phyloP scores from a whole-genome alignment of 2,113 vertebrate species.

The Sorex araneus region DNA sequence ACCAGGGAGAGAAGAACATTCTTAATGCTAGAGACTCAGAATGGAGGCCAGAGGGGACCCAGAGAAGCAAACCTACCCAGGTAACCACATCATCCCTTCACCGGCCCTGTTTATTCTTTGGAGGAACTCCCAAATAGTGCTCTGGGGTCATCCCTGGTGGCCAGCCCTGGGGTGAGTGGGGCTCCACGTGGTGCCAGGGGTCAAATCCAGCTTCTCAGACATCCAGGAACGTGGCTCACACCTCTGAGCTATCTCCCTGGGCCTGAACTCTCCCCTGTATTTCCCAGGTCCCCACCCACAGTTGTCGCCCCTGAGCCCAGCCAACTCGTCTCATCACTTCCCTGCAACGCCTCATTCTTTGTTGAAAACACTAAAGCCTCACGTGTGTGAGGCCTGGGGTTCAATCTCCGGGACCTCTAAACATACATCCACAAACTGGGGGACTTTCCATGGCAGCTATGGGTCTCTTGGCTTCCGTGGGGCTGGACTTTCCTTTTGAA shows the following conservation, averaged over 20 bases:
- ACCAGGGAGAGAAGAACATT: not conserved
- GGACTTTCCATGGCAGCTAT: not conserved
- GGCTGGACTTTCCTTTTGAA: slow-evolving; percentile 15
- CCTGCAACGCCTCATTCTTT: not conserved
- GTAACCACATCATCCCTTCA: not conserved
- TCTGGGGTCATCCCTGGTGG: no score
- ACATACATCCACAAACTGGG: no score
- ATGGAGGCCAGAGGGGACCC: not conserved
- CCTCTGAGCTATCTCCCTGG: no score
- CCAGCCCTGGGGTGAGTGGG: no score
- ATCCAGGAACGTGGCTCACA: no score
- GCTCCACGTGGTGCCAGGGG: no score
- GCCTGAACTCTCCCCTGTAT: not conserved
- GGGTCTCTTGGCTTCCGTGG: not conserved
- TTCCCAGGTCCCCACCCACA: not conserved
- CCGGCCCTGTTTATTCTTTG: no score
- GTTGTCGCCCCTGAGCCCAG: not conserved
- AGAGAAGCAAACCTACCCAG: not conserved
- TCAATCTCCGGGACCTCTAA: no score
- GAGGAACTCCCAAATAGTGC: no score
- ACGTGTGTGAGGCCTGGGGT: no score
- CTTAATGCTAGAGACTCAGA: not conserved
- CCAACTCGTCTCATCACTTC: not conserved
- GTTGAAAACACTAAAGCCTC: not conserved
- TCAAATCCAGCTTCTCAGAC: no score